These are phyloP conservation scores for Melanotaenia pygmaea DNA, from an alignment of 2,797 vertebrate genomes.

Conservation along the genomic window DNA sequence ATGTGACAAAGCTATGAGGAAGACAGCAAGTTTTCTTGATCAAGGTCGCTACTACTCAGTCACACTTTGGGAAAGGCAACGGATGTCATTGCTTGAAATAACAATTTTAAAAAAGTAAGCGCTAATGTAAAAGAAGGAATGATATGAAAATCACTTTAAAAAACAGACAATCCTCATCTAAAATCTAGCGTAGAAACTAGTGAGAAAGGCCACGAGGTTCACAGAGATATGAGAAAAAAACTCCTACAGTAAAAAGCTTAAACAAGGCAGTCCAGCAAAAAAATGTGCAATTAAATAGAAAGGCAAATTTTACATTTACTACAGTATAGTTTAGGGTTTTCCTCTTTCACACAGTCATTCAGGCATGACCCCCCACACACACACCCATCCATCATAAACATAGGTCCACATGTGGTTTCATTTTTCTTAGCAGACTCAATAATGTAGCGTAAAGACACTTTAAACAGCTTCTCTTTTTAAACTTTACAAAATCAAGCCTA, in stretches of 20 bases:
- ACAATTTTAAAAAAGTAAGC: conserved; percentile 62
- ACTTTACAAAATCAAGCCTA: conserved; percentile 17
- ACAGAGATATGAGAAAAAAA: conserved; percentile 65
- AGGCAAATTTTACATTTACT: conserved; percentile 71
- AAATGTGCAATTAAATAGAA: conserved; percentile 78
- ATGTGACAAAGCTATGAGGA: conserved; percentile 71
- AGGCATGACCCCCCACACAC: not conserved
- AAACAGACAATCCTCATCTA: conserved; percentile 65
- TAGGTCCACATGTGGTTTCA: conserved; percentile 52
- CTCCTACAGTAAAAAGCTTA: conserved; percentile 63
- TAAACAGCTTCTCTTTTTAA: not conserved
- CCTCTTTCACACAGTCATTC: conserved; percentile 34
- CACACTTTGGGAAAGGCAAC: conserved; percentile 66
- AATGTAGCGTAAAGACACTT: conserved; percentile 18
- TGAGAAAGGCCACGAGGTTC: conserved; percentile 78
- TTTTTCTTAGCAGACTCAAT: not conserved
- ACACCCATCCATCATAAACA: conserved; percentile 9
- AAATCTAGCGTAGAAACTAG: conserved; percentile 62
- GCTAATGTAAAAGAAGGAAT: conserved; percentile 72
- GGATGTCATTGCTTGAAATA: conserved; percentile 54
- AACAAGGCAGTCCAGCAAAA: conserved; percentile 73
- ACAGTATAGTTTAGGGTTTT: conserved; percentile 53
- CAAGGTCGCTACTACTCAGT: conserved; percentile 61
- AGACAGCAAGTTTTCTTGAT: conserved; percentile 62
- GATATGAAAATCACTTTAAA: conserved; percentile 71